Percentiles rank a stretch among this genome's conserved stretches.
Evolutionary conservation across 2,113 vertebrate genomes (phyloP).

Genomic region (Atherinomorus stipes): DNA sequence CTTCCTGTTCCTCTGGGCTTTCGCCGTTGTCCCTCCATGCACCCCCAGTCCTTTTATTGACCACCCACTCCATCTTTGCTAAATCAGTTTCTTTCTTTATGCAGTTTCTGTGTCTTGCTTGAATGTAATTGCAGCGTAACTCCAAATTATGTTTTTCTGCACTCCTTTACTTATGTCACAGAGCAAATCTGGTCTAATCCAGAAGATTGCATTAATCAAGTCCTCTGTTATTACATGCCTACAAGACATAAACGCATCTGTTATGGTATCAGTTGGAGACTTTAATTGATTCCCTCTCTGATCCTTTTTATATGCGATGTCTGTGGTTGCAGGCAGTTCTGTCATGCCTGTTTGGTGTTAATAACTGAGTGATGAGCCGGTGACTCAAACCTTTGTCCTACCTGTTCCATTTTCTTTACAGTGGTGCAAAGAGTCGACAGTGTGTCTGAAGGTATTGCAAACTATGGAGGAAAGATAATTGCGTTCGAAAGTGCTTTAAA

Average conservation of each 20-base stretch:
- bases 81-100: conserved; percentile 31
- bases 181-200: conserved; percentile 41
- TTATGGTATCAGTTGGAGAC: conserved; percentile 34
- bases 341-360: conserved; percentile 32
- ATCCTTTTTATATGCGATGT: conserved; percentile 69
- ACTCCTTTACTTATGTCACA: conserved; percentile 3
- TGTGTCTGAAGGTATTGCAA: conserved; percentile 92
- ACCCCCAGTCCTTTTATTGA: conserved; percentile 46
- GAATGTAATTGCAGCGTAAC: not conserved
- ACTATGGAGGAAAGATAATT: conserved; percentile 91
- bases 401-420: conserved; percentile 73
- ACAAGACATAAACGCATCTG: conserved; percentile 50
- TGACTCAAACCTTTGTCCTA: conserved; percentile 47
- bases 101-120: not conserved
- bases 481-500: conserved; percentile 92
- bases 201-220: conserved; percentile 50
- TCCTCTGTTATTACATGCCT: conserved; percentile 68
- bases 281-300: conserved; percentile 51
- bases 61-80: conserved; percentile 46
- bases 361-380: conserved; percentile 41
- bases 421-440: conserved; percentile 97
- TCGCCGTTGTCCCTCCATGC: conserved; percentile 43
- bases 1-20: conserved; percentile 71
- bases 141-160: not conserved
- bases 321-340: conserved; percentile 69